Evolutionary conservation across 2,113 vertebrate genomes (phyloP), one percentile per base, ranked within the genome.

Genomic region (Octodon degus): DNA sequence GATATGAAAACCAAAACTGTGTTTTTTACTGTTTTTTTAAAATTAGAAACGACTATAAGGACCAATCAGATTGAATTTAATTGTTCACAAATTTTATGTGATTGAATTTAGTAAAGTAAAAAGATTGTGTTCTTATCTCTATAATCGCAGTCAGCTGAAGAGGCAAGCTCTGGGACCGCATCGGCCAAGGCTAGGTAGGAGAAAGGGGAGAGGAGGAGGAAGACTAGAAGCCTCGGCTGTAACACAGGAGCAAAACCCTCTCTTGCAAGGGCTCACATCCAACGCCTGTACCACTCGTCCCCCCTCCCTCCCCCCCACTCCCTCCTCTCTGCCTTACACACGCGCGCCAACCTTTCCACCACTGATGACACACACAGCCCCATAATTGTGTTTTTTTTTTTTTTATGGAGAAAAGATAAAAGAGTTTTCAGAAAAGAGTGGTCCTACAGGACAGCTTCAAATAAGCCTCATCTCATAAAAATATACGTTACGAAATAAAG

Each of bases 381-480:
- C 32, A 40, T 34, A 32, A 43, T 43, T 43, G 5, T 43, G 43
- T 32, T 92, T 86, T 83, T 96, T 2, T 67, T 50, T 89, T 81
- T 65, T 80, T 60, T 34, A 12, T 55, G 37, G 17, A 91, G 37
- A 6, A 84, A 96, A 55, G 65, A 19, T 76, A 77, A 94, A n/a
- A 16, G 40, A 65, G 1, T 84, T 55, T 74, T 81, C 32, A 94
- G 53, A 65, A 94, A 93, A 86, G 6, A 43, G 1, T 74, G n/a
- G 2, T 34, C 32, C 85, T 81, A 72, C 81, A 88, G 79, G 27
- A 86, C 6, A 87, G 32, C 25, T n/a, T 91, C 24, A 50, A 94
- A 72, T 80, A 22, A 92, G 32, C 40, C 79, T 96, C 86, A 47
- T n/a, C 83, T 72, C 47, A 86, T 81, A 63, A 76, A 95, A 90